phyloP scores from a whole-genome alignment of 2,888 invertebrate species.

The Lomographa bimaculata region DNA sequence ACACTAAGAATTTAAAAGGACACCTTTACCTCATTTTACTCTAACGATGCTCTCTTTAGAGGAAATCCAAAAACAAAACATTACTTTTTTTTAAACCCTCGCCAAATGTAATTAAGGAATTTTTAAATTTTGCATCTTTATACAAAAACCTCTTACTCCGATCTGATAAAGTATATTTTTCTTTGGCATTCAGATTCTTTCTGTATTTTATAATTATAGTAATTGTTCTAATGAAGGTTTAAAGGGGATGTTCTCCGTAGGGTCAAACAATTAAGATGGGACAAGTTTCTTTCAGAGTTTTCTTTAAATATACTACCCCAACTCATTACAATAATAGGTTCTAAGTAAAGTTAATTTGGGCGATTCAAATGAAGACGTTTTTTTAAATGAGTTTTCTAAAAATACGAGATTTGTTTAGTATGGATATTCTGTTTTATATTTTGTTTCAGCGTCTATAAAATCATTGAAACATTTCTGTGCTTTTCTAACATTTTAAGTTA shows the following conservation, averaged over 20 bases:
- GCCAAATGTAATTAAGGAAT: conserved; percentile 35
- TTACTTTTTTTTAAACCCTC: conserved; percentile 48
- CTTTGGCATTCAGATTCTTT: conserved; percentile 19
- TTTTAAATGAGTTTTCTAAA: conserved; percentile 4
- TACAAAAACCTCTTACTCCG: conserved; percentile 20
- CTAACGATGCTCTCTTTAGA: conserved; percentile 63
- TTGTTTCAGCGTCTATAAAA: no score
- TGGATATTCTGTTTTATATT: background rate
- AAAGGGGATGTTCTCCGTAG: conserved; percentile 61
- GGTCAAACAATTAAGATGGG: conserved; percentile 66
- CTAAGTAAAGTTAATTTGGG: conserved; percentile 23
- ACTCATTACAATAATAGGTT: conserved; percentile 22
- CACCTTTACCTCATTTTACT: conserved; percentile 71
- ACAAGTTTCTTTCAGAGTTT: conserved; percentile 39
- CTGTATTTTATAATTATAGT: conserved; percentile 40
- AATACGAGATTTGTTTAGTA: no score
- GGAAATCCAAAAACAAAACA: conserved; percentile 59
- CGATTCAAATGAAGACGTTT: conserved; percentile 14
- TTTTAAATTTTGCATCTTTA: conserved; percentile 5
- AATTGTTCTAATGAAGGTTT: conserved; percentile 72
- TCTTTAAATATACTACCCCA: conserved; percentile 34
- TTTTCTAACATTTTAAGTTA: no score
- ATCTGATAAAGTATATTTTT: conserved; percentile 32
- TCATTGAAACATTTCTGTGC: no score
- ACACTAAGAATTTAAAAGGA: conserved; percentile 57